Evolutionary conservation across 2,888 invertebrate genomes (phyloP).

Genomic region (Limulus polyphemus): DNA sequence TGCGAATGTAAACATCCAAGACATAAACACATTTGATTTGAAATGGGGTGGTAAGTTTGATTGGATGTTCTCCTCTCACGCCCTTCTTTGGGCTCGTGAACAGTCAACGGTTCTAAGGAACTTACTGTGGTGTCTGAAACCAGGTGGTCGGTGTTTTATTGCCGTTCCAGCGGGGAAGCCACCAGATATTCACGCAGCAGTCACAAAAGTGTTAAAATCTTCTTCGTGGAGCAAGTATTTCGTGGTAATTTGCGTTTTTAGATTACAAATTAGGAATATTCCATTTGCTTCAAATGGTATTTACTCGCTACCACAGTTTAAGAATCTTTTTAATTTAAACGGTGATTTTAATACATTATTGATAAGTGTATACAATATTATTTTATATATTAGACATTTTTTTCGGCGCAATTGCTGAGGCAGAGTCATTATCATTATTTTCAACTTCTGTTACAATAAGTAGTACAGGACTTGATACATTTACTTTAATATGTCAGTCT

Average conservation of each 20-base stretch:
- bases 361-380: too few relatives aligned
- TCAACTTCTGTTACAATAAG: too few relatives aligned
- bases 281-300: too few relatives aligned
- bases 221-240: slow-evolving; percentile 18
- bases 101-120: slow-evolving; percentile 17
- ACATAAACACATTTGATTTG: slow-evolving; percentile 14
- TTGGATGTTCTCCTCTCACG: slow-evolving; percentile 18
- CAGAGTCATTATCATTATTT: too few relatives aligned
- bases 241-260: slow-evolving; percentile 8
- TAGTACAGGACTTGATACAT: too few relatives aligned
- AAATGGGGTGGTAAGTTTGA: slow-evolving; percentile 21
- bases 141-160: slow-evolving; percentile 17
- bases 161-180: slow-evolving; percentile 20
- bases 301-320: neutral
- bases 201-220: slow-evolving; percentile 13
- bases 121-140: slow-evolving; percentile 21
- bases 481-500: too few relatives aligned
- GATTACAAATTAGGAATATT: too few relatives aligned
- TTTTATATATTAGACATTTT: too few relatives aligned
- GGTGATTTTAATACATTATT: neutral
- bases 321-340: neutral
- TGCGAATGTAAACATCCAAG: slow-evolving; percentile 16
- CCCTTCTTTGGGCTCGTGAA: slow-evolving; percentile 16
- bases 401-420: too few relatives aligned
- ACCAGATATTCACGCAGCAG: slow-evolving; percentile 17